Evolutionary conservation across 2,113 vertebrate species (phyloP).

Genomic region (Rhinopomastus cyanomelas): DNA sequence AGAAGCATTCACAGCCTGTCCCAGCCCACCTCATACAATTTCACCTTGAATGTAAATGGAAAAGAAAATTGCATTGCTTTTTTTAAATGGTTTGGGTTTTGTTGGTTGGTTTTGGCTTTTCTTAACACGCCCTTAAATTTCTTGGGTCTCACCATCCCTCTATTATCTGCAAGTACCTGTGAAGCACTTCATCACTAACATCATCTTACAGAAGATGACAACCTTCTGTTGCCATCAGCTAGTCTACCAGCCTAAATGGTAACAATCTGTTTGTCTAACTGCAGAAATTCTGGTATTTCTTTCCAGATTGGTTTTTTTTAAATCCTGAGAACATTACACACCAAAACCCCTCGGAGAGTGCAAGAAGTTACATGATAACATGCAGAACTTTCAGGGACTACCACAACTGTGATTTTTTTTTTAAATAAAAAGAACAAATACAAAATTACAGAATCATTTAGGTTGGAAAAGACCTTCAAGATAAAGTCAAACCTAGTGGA

Average conservation of each 20-base stretch:
- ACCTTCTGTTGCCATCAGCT: neutral
- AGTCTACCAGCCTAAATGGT: neutral
- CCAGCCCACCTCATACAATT: neutral
- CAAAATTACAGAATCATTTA: too few relatives aligned
- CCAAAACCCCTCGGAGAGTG: neutral
- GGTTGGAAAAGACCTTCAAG: too few relatives aligned
- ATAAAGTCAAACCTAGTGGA: too few relatives aligned
- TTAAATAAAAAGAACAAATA: neutral
- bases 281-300: neutral
- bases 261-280: neutral
- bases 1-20: neutral
- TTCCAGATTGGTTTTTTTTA: neutral
- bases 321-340: neutral
- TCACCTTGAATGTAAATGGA: neutral
- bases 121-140: neutral
- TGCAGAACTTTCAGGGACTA: neutral
- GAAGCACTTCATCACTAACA: neutral
- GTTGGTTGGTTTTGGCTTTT: too few relatives aligned
- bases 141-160: neutral
- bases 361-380: neutral
- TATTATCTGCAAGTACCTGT: neutral
- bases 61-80: neutral
- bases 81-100: too few relatives aligned
- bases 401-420: neutral
- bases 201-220: neutral